Evolutionary conservation across 1,140 invertebrate genomes (phyloP).

Genomic region (Trachelipus rathkii): DNA sequence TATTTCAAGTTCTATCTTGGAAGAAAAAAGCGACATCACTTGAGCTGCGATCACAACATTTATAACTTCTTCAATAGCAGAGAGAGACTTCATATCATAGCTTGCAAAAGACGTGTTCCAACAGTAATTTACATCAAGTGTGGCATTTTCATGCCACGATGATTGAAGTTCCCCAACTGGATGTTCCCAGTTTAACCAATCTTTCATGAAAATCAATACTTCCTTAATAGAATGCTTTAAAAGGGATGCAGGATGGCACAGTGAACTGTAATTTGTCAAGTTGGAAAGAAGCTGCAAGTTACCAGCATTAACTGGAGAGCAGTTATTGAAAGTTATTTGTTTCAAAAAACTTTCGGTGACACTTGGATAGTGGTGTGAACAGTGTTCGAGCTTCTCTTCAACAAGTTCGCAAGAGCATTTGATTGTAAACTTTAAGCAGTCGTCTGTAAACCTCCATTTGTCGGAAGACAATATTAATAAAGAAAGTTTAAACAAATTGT

Average conservation of each 20-base stretch:
- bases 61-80: neutral
- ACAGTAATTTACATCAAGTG: neutral
- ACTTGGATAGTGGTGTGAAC: neutral
- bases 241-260: neutral
- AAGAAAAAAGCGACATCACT: neutral
- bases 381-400: neutral
- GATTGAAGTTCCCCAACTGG: neutral
- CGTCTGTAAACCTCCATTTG: neutral
- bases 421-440: neutral
- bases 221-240: neutral
- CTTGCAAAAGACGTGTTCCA: neutral
- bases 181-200: neutral
- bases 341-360: neutral
- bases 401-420: neutral
- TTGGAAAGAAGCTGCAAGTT: neutral
- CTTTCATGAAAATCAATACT: neutral
- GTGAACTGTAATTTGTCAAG: neutral
- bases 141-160: neutral
- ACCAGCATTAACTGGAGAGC: neutral
- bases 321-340: neutral
- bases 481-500: neutral
- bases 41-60: neutral
- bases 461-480: neutral
- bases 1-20: neutral
- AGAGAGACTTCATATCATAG: neutral